Percentiles rank a stretch among this genome's conserved stretches.
These are phyloP conservation scores for Serripes groenlandicus DNA, from an alignment of 2,888 invertebrate genomes.

Conservation along the genomic window DNA sequence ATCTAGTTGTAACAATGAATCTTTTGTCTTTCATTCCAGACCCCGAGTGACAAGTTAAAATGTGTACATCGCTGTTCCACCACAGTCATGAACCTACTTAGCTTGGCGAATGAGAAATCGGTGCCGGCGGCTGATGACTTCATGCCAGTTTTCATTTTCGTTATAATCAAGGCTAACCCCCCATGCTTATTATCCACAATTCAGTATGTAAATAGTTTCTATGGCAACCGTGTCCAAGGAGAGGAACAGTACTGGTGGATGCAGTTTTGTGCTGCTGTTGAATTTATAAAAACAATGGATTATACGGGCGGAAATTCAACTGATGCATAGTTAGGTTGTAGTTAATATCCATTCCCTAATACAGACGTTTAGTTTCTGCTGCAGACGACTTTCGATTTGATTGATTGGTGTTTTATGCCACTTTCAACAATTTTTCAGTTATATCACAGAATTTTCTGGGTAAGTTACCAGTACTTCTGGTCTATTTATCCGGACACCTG, in stretches of 20 bases:
- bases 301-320: constrained; percentile 86
- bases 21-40: constrained; percentile 86
- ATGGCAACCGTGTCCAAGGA: constrained; percentile 93
- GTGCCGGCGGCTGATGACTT: constrained; percentile 97
- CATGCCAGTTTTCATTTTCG: constrained; percentile 98
- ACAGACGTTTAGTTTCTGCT: too few relatives aligned
- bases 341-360: too few relatives aligned
- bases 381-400: too few relatives aligned
- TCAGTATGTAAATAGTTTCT: constrained; percentile 97
- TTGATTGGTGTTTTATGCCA: too few relatives aligned
- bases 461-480: too few relatives aligned
- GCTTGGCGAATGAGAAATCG: constrained; percentile 91
- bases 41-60: constrained; percentile 94
- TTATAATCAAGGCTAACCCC: constrained; percentile 98
- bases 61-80: constrained; percentile 95
- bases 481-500: too few relatives aligned
- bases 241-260: constrained; percentile 99
- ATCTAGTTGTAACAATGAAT: too few relatives aligned
- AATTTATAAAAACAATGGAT: constrained; percentile 99
- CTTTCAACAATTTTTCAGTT: too few relatives aligned
- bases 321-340: constrained; percentile 1
- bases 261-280: constrained; percentile 98
- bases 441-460: too few relatives aligned
- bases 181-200: constrained; percentile 97
- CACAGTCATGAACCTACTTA: constrained; percentile 97